Evolutionary conservation across 2,797 vertebrate species (phyloP).

Genomic region (Chaetodon trifasciatus): DNA sequence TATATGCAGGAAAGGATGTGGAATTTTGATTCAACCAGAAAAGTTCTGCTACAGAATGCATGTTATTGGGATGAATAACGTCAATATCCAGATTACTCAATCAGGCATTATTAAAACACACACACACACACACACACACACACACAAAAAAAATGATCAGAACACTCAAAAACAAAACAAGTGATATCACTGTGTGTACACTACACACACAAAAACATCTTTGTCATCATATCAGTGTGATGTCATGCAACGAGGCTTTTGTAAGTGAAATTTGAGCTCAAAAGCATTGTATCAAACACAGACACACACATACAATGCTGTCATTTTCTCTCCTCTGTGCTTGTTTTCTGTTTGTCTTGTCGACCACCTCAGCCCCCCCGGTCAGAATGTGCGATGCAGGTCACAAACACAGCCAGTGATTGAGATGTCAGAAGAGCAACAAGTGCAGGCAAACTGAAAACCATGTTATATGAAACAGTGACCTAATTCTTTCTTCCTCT

Average conservation of each 20-base stretch:
- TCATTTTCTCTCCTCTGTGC: constrained; percentile 30
- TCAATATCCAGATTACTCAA: constrained; percentile 2
- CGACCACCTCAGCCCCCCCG: constrained; percentile 11
- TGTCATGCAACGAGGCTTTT: constrained; percentile 54
- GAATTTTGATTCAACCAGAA: too few species aligned
- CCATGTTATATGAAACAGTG: background rate
- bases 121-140: constrained; percentile 12
- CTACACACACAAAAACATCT: constrained; percentile 32
- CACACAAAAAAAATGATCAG: constrained; percentile 19
- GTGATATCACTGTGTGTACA: constrained; percentile 20
- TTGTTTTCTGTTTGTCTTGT: constrained; percentile 1
- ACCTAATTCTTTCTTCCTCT: constrained; percentile 31
- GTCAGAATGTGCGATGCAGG: constrained; percentile 26
- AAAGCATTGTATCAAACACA: constrained; percentile 42
- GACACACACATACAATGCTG: background rate
- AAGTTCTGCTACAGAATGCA: too few species aligned
- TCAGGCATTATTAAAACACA: constrained; percentile 37
- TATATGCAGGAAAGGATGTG: too few species aligned
- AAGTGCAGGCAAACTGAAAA: constrained; percentile 17
- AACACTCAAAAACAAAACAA: constrained; percentile 24
- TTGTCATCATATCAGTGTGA: constrained; percentile 39
- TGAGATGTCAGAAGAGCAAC: constrained; percentile 5
- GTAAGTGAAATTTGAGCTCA: constrained; percentile 55
- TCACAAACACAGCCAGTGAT: background rate
- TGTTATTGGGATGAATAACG: background rate